These are phyloP conservation scores for Zonotrichia leucophrys DNA, from an alignment of 2,113 vertebrate genomes.

Conservation along the genomic window DNA sequence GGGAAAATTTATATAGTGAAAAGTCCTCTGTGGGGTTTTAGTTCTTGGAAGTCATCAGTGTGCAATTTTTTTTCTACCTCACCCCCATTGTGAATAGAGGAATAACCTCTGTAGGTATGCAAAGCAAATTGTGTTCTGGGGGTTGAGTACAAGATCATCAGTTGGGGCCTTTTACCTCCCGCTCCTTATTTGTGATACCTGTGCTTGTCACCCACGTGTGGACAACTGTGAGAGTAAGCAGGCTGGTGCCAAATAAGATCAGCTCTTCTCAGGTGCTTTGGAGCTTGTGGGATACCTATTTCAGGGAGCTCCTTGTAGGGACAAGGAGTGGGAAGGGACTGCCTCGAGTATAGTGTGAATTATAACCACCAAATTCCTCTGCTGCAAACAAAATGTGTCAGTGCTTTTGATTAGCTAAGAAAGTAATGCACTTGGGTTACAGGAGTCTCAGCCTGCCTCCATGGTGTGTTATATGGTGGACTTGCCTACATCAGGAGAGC, in stretches of 20 bases:
- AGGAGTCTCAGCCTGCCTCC: background rate
- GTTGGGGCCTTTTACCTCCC: background rate
- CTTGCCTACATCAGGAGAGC: background rate
- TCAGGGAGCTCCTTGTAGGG: background rate
- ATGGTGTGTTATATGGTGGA: background rate
- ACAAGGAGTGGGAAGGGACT: background rate
- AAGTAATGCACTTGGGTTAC: background rate
- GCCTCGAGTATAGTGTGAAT: accelerated
- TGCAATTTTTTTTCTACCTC: background rate
- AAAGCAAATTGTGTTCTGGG: background rate
- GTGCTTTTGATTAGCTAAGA: background rate
- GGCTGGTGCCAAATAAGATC: background rate
- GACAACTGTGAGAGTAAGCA: background rate
- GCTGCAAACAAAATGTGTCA: background rate
- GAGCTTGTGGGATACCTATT: background rate
- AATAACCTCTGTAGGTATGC: background rate
- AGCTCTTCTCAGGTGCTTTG: background rate
- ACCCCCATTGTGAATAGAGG: background rate
- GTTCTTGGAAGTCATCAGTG: background rate
- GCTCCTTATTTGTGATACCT: background rate
- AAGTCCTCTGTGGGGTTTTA: background rate
- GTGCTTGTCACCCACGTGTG: background rate
- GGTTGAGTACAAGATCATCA: background rate
- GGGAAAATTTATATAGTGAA: background rate
- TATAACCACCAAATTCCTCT: background rate